Base-by-base conservation (phyloP, 53 echinoderm and acorn worm genomes). In the Mesocentrotus franciscanus region DNA sequence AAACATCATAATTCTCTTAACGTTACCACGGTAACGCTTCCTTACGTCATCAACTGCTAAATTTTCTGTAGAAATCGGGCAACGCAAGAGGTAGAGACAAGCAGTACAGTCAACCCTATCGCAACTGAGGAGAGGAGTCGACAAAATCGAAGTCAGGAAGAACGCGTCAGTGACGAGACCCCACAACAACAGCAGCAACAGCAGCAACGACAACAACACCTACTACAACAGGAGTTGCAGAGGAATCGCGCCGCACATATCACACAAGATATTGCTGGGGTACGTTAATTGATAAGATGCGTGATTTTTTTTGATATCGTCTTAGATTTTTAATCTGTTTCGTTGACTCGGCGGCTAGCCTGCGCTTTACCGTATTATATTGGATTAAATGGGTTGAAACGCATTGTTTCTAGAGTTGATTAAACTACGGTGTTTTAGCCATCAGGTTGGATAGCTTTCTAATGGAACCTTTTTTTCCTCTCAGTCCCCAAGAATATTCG, bases 151-250 rank as follows among this genome's bases (percentile, higher is more conserved):
- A 85, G 10, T 57, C 56, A 4, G 13, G 57, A 87, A 26, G 87
- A 87, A 57, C n/a, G 8, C 35, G 62, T 27, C 64, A 33, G 58
- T 27, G 34, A 34, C 20, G 91, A 66, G 13, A 56, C 34, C 57
- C 91, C 12, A 66, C 91, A 91, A 22, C 61, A 56, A 27, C 92
- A 93, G 81, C 93, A 58, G 34, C 81, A 60, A 18, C 83, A 81
- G 15, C 93, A 93, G 13, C 93, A 78, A 79, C 92, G 18, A 0
- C 39, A 71, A 12, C 71, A 72, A 11, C 92, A 74, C 11, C 71
- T 36, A 2, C 74, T 92, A 26, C 75, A 66, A 24, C 92, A 74
- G 26, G 92, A 92, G 74, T 14, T 74, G 76, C 92, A 92, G 92
- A 92, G 26, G 66, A 72, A 71, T 56, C 92, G 76, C 1, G 15